Percentiles rank a stretch among this genome's conserved stretches.
phyloP scores from a whole-genome alignment of 2,888 invertebrate species.

The Brenthis daphne region DNA sequence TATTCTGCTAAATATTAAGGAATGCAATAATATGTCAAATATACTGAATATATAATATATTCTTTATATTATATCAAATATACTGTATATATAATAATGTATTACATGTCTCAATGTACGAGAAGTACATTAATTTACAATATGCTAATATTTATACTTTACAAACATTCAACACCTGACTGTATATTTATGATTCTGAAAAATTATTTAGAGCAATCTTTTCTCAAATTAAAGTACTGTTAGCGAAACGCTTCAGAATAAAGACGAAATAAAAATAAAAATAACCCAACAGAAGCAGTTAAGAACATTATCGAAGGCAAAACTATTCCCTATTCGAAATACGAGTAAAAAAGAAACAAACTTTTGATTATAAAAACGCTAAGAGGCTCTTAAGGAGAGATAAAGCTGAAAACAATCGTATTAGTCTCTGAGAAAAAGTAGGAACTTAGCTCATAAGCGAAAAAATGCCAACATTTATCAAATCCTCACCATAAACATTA shows the following conservation, averaged over 20 bases:
- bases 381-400: slow-evolving; percentile 59
- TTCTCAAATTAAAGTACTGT: slow-evolving; percentile 24
- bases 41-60: too few relatives aligned
- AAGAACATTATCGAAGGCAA: slow-evolving; percentile 46
- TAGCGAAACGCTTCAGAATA: slow-evolving; percentile 23
- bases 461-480: slow-evolving; percentile 56
- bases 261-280: slow-evolving; percentile 35
- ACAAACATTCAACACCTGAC: not conserved
- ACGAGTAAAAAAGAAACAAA: slow-evolving; percentile 52
- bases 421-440: slow-evolving; percentile 51
- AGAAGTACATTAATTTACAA: too few relatives aligned
- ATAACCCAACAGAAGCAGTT: slow-evolving; percentile 40
- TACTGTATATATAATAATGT: not conserved
- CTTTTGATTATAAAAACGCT: slow-evolving; percentile 67
- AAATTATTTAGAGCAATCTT: slow-evolving; percentile 8
- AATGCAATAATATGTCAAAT: too few relatives aligned
- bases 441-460: slow-evolving; percentile 59
- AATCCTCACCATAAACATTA: slow-evolving; percentile 35
- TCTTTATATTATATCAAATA: not conserved
- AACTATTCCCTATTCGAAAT: slow-evolving; percentile 57
- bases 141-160: not conserved
- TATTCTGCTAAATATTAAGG: too few relatives aligned
- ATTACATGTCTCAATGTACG: too few relatives aligned
- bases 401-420: slow-evolving; percentile 60
- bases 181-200: not conserved